These are phyloP conservation scores for Oxystoma pomonae DNA, from an alignment of 2,888 invertebrate genomes.

Conservation along the genomic window DNA sequence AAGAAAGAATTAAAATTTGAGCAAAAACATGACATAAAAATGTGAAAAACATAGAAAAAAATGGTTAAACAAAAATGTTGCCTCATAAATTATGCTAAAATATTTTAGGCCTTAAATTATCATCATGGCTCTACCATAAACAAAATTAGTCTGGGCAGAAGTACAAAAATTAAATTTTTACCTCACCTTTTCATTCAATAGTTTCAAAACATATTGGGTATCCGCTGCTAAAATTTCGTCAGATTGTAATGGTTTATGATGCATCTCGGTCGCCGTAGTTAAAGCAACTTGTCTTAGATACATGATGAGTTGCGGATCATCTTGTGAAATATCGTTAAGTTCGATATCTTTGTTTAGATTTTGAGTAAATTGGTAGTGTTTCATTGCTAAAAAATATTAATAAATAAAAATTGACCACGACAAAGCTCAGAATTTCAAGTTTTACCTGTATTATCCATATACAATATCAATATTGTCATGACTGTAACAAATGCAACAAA, in stretches of 20 bases:
- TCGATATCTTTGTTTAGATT: slow-evolving; percentile 80
- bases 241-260: slow-evolving; percentile 45
- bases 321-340: slow-evolving; percentile 67
- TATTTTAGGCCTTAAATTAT: no score
- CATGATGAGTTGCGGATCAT: slow-evolving; percentile 68
- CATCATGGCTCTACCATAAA: no score
- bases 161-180: no score
- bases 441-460: slow-evolving; percentile 77
- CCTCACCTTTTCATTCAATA: slow-evolving; percentile 49
- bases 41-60: no score
- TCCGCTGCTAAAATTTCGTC: slow-evolving; percentile 47
- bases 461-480: slow-evolving; percentile 71
- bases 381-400: slow-evolving; percentile 52
- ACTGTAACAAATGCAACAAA: slow-evolving; percentile 76
- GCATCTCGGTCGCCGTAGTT: slow-evolving; percentile 45
- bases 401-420: slow-evolving; percentile 5
- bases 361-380: slow-evolving; percentile 72
- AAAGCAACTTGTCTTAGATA: slow-evolving; percentile 73
- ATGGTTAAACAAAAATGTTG: no score
- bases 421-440: no score
- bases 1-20: no score
- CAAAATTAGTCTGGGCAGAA: no score
- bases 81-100: no score
- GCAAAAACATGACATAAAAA: no score
- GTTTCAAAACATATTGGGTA: slow-evolving; percentile 47